phyloP scores from a whole-genome alignment of 2,113 vertebrate species.

The Esox niger region DNA sequence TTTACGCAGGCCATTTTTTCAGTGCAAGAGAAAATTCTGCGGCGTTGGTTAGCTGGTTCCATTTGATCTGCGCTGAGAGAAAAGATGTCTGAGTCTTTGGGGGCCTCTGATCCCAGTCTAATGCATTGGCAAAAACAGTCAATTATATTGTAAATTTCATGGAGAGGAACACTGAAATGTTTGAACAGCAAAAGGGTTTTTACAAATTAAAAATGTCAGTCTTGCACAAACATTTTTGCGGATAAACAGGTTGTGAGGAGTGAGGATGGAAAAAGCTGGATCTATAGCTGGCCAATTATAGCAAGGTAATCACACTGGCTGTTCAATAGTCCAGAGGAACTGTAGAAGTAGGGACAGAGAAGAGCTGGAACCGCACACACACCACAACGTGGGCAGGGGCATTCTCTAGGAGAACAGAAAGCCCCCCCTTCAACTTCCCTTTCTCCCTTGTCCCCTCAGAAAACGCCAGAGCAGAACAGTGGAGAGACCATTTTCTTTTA shows the following conservation, averaged over 20 bases:
- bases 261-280: slow-evolving; percentile 28
- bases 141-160: slow-evolving; percentile 71
- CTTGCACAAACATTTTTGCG: slow-evolving; percentile 39
- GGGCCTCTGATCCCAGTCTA: slow-evolving; percentile 69
- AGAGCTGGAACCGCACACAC: slow-evolving; percentile 24
- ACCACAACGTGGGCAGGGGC: slow-evolving; percentile 16
- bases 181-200: slow-evolving; percentile 40
- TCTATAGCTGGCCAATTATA: slow-evolving; percentile 49
- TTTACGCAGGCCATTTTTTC: slow-evolving; percentile 74
- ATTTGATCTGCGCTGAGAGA: slow-evolving; percentile 73
- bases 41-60: slow-evolving; percentile 63
- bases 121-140: slow-evolving; percentile 70
- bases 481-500: slow-evolving; percentile 42
- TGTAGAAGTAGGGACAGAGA: slow-evolving; percentile 24
- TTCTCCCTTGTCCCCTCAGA: slow-evolving; percentile 14
- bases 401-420: slow-evolving; percentile 31
- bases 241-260: slow-evolving; percentile 52
- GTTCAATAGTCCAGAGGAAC: slow-evolving; percentile 18
- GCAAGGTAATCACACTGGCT: slow-evolving; percentile 38
- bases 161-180: slow-evolving; percentile 57
- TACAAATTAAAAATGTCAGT: slow-evolving; percentile 40
- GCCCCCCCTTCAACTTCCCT: slow-evolving; percentile 14
- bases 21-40: slow-evolving; percentile 59
- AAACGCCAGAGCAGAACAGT: slow-evolving; percentile 39
- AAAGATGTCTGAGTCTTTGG: slow-evolving; percentile 64